A percentile compares a stretch with the other conserved stretches of the same genome.
Evolutionary conservation across 1,140 invertebrate genomes (phyloP).

Genomic region (Acromyrmex charruanus): DNA sequence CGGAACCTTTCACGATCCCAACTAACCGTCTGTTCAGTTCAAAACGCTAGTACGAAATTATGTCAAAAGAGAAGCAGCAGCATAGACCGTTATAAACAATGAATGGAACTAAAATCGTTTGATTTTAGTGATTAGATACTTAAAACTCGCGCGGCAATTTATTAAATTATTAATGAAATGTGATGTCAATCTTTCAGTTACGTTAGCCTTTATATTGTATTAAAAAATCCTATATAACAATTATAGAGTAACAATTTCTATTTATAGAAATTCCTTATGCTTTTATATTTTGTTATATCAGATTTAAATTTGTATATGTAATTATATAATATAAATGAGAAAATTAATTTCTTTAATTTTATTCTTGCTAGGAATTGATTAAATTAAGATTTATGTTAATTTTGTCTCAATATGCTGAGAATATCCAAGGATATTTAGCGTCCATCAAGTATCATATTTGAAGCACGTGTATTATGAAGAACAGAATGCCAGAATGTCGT

Average conservation of each 20-base stretch:
- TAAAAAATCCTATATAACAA: not conserved
- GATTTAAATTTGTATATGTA: not conserved
- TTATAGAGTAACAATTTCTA: conserved; percentile 10
- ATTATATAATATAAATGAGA: not conserved
- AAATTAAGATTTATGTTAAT: not conserved
- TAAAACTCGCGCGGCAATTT: not conserved
- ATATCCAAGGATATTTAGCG: not conserved
- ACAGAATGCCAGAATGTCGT: too few species aligned
- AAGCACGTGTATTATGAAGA: not conserved
- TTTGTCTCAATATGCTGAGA: not conserved
- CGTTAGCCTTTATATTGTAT: not conserved
- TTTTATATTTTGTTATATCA: not conserved
- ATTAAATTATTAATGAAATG: not conserved
- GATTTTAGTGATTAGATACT: not conserved
- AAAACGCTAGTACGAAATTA: conserved; percentile 39
- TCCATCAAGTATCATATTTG: not conserved
- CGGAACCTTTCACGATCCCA: conserved; percentile 67
- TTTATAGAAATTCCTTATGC: not conserved
- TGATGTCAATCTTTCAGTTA: not conserved
- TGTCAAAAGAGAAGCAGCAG: conserved; percentile 4
- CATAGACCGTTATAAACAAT: conserved; percentile 6
- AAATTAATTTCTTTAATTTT: not conserved
- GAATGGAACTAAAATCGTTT: not conserved
- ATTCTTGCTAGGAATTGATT: not conserved
- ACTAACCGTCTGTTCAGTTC: conserved; percentile 52